Percentiles rank a stretch among this genome's conserved stretches.
phyloP scores from a whole-genome alignment of 1,140 invertebrate species.

The Drosophila sproati region DNA sequence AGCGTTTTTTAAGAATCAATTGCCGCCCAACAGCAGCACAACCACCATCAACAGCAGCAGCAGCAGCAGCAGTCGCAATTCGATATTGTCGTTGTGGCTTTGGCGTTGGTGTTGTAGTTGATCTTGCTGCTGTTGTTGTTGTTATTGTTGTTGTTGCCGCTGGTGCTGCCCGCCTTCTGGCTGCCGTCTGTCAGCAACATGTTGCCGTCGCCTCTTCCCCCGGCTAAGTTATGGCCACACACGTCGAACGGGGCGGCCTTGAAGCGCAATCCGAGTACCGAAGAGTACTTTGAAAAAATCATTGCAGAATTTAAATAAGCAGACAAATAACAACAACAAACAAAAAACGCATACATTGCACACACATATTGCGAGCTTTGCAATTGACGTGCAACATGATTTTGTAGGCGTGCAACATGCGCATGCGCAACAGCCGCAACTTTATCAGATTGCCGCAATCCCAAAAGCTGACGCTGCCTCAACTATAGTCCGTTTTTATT shows the following conservation, averaged over 20 bases:
- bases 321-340: conserved; percentile 34
- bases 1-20: conserved; percentile 80
- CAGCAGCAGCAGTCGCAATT: conserved; percentile 51
- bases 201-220: conserved; percentile 17
- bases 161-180: conserved; percentile 62
- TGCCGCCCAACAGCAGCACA: conserved; percentile 58
- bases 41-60: conserved; percentile 5
- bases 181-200: conserved; percentile 74
- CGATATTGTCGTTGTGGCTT: conserved; percentile 58
- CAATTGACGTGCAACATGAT: conserved; percentile 84
- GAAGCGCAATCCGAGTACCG: conserved; percentile 43
- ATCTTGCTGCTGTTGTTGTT: conserved; percentile 29
- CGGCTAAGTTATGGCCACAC: conserved; percentile 62
- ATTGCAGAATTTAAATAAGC: conserved; percentile 80
- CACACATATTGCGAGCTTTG: conserved; percentile 63
- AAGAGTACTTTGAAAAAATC: conserved; percentile 73
- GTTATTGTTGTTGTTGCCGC: conserved; percentile 23
- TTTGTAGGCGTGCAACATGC: conserved; percentile 84
- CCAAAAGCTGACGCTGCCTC: conserved; percentile 30
- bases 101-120: conserved; percentile 47
- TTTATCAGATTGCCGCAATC: conserved; percentile 74
- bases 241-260: conserved; percentile 64
- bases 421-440: conserved; percentile 78
- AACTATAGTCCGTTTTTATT: conserved; percentile 42
- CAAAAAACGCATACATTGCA: conserved; percentile 28